A percentile compares a stretch with the other conserved stretches of the same genome.
Evolutionary conservation across 2,888 invertebrate species (phyloP).

Genomic region (Plusia festucae): DNA sequence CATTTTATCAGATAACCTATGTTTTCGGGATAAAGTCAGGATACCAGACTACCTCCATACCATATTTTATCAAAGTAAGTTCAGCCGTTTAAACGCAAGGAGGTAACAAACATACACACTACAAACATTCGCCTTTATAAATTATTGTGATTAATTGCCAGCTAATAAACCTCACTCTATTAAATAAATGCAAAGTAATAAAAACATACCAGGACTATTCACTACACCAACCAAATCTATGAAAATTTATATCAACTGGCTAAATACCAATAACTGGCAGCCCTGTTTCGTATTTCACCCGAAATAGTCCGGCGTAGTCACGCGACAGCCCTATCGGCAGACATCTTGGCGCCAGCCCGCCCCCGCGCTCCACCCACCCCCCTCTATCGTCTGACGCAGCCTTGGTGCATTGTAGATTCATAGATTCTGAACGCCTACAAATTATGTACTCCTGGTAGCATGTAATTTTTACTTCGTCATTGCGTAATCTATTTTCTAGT

Average conservation of each 20-base stretch:
- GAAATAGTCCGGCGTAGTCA: conserved; percentile 66
- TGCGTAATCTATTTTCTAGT: conserved; percentile 28
- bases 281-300: conserved; percentile 63
- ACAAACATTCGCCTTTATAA: no score
- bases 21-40: no score
- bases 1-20: no score
- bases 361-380: conserved; percentile 36
- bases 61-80: no score
- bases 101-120: no score
- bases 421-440: conserved; percentile 58
- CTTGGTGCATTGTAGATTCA: conserved; percentile 68
- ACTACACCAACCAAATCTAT: conserved; percentile 47
- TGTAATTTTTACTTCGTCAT: conserved; percentile 45
- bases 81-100: no score
- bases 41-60: no score
- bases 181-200: conserved; percentile 12
- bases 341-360: conserved; percentile 74
- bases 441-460: conserved; percentile 49
- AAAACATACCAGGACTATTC: conserved; percentile 38
- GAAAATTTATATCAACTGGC: conserved; percentile 49
- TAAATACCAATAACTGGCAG: conserved; percentile 57
- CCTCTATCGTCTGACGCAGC: conserved; percentile 56
- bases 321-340: conserved; percentile 78
- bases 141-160: background rate
- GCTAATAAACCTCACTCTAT: conserved; percentile 21